phyloP scores from a whole-genome alignment of 2,888 invertebrate genomes.

The Drosophila neotestacea region DNA sequence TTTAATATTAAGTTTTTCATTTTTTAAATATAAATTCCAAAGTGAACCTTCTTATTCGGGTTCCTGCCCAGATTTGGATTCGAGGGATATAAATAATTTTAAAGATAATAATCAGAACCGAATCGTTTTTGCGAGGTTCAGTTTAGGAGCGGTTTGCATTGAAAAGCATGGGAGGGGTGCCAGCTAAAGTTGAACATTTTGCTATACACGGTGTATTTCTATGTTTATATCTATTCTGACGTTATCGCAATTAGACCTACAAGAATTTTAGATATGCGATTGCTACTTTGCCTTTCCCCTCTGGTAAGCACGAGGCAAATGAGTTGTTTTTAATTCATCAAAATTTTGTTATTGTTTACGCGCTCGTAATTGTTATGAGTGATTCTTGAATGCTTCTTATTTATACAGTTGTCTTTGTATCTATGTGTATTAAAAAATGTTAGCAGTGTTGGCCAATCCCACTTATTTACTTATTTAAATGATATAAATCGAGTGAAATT shows the following conservation, averaged over 20 bases:
- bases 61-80: too few species aligned
- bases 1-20: too few species aligned
- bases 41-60: too few species aligned
- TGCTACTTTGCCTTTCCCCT: neutral
- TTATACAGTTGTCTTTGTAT: too few species aligned
- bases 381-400: constrained; percentile 16
- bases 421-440: neutral
- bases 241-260: constrained; percentile 2
- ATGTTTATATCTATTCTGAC: constrained; percentile 28
- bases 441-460: constrained; percentile 1
- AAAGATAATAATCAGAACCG: too few species aligned
- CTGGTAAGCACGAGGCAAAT: neutral
- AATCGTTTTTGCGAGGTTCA: too few species aligned
- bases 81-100: too few species aligned
- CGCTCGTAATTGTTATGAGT: constrained; percentile 25
- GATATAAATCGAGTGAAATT: neutral
- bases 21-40: too few species aligned
- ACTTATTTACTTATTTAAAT: neutral
- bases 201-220: too few species aligned
- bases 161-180: too few species aligned
- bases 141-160: too few species aligned
- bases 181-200: too few species aligned
- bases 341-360: constrained; percentile 28
- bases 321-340: constrained; percentile 38
- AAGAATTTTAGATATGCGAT: neutral